These are phyloP conservation scores for Harpegnathos saltator DNA, from an alignment of 1,140 invertebrate genomes.

Conservation along the genomic window DNA sequence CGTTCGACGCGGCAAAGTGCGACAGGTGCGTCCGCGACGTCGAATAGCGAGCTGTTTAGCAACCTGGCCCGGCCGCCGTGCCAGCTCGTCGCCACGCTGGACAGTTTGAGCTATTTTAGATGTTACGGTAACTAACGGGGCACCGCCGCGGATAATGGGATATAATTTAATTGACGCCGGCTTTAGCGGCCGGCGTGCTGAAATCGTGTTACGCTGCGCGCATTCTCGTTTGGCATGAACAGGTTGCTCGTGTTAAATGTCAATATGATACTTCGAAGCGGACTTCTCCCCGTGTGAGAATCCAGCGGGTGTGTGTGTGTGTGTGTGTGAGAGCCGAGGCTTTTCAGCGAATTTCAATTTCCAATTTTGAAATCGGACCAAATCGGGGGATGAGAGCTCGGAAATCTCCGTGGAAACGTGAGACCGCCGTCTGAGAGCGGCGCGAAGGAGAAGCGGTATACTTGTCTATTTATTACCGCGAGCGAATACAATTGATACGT, in stretches of 20 bases:
- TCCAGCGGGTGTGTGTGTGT: too few species aligned
- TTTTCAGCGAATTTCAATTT: too few species aligned
- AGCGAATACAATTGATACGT: too few species aligned
- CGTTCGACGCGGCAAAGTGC: background rate
- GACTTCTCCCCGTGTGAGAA: background rate
- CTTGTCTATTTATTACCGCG: too few species aligned
- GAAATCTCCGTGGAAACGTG: too few species aligned
- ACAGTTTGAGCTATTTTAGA: slow-evolving; percentile 30
- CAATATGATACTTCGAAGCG: background rate
- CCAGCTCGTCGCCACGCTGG: too few species aligned
- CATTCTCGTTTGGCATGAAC: slow-evolving; percentile 2
- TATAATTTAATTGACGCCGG: slow-evolving; percentile 46
- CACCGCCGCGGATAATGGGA: slow-evolving; percentile 37
- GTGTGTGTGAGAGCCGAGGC: too few species aligned
- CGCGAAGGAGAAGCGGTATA: too few species aligned
- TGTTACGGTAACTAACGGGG: slow-evolving; percentile 47
- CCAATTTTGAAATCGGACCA: too few species aligned
- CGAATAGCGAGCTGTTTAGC: slow-evolving; percentile 18
- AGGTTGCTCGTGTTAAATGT: slow-evolving; percentile 14
- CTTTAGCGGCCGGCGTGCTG: background rate
- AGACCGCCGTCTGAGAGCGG: too few species aligned
- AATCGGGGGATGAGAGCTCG: too few species aligned
- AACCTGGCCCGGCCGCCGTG: too few species aligned
- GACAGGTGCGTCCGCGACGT: background rate
- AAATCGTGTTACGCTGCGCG: slow-evolving; percentile 30